These are phyloP conservation scores for Ramazzottius varieornatus DNA, from an alignment of 2,888 invertebrate genomes.

Conservation along the genomic window DNA sequence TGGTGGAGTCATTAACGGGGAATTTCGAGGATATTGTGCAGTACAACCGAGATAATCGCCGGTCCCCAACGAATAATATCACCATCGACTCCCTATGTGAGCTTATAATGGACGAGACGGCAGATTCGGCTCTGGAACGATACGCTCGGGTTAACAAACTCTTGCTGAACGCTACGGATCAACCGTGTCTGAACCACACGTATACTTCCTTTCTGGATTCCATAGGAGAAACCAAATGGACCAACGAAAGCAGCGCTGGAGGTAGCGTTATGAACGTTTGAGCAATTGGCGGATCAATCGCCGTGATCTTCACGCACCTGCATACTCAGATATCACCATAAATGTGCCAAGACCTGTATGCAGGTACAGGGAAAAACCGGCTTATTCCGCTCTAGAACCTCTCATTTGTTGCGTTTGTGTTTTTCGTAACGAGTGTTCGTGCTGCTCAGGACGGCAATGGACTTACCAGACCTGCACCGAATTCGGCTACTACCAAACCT, in stretches of 20 bases:
- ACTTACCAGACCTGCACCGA: slow-evolving; percentile 82
- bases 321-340: too few species aligned
- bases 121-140: slow-evolving; percentile 35
- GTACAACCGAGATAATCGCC: slow-evolving; percentile 71
- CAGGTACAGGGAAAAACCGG: too few species aligned
- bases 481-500: slow-evolving; percentile 80
- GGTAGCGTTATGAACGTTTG: too few species aligned
- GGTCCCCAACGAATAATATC: slow-evolving; percentile 33
- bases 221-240: not conserved
- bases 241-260: not conserved
- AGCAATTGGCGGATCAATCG: too few species aligned
- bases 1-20: slow-evolving; percentile 52
- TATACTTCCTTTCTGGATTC: slow-evolving; percentile 28
- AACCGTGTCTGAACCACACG: slow-evolving; percentile 54
- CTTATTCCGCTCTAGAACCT: too few species aligned
- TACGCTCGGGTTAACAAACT: slow-evolving; percentile 45
- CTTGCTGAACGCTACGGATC: slow-evolving; percentile 35
- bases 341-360: too few species aligned
- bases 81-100: slow-evolving; percentile 56
- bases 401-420: too few species aligned
- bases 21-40: slow-evolving; percentile 75
- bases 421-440: too few species aligned
- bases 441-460: slow-evolving; percentile 73
- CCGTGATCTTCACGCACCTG: too few species aligned
- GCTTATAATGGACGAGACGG: slow-evolving; percentile 30